Evolutionary conservation across 2,888 invertebrate genomes (phyloP).

Genomic region (Synanthedon vespiformis): DNA sequence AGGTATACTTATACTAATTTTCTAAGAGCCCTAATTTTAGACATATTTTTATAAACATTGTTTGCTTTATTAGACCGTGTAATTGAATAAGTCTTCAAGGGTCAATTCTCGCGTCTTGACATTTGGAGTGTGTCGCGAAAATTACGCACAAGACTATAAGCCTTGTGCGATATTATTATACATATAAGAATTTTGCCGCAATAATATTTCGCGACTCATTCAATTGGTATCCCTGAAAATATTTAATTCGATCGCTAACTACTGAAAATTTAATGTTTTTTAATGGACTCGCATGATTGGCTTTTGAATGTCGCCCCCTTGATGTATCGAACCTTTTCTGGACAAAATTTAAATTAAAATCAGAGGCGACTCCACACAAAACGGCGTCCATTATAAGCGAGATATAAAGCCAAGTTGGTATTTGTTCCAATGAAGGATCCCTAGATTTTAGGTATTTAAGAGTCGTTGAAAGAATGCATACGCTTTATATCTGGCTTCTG

Average conservation of each 20-base stretch:
- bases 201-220: constrained; percentile 10
- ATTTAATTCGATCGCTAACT: constrained; percentile 6
- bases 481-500: constrained; percentile 70
- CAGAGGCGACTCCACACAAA: constrained; percentile 63
- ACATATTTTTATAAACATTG: constrained; percentile 45
- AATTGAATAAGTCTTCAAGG: constrained; percentile 19
- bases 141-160: constrained; percentile 15
- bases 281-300: constrained; percentile 18
- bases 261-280: constrained; percentile 6
- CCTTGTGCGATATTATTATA: no score
- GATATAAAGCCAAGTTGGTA: constrained; percentile 60
- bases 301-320: constrained; percentile 43
- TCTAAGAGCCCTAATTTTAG: constrained; percentile 23
- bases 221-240: constrained; percentile 27
- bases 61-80: constrained; percentile 20
- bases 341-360: constrained; percentile 17
- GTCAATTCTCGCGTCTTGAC: constrained; percentile 47
- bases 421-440: constrained; percentile 26
- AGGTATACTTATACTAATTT: constrained; percentile 30
- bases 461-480: constrained; percentile 62
- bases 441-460: constrained; percentile 39
- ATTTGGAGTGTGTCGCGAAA: constrained; percentile 20
- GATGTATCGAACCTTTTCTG: constrained; percentile 16
- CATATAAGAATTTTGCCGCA: no score
- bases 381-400: constrained; percentile 58